Evolutionary conservation across 2,113 vertebrate genomes (phyloP).

Genomic region (Clarias magur): DNA sequence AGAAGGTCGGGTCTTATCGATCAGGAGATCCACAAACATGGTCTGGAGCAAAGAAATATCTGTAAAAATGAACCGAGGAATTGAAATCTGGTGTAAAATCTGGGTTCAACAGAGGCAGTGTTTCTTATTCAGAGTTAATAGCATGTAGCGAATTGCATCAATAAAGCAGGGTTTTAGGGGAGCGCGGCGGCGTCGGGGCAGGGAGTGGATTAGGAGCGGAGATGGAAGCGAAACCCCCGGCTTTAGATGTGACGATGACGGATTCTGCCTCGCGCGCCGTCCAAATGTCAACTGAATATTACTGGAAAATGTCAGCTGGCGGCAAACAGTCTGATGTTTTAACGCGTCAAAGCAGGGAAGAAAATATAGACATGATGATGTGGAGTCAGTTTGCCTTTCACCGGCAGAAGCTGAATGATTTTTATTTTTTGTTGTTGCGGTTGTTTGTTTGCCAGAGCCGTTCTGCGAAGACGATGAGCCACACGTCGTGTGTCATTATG

Average conservation of each 20-base stretch:
- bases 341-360: neutral
- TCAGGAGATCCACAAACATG: neutral
- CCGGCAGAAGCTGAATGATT: neutral
- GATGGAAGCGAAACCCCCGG: constrained; percentile 6
- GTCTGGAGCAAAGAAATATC: neutral
- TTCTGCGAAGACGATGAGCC: neutral
- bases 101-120: too few relatives aligned
- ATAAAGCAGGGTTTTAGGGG: neutral
- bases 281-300: constrained; percentile 47
- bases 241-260: constrained; percentile 15
- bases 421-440: neutral
- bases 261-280: neutral
- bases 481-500: constrained; percentile 4
- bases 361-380: constrained; percentile 15
- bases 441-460: neutral
- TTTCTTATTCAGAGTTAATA: neutral
- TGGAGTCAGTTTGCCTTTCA: constrained; percentile 17
- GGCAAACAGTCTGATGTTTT: constrained; percentile 25
- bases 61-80: neutral
- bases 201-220: neutral
- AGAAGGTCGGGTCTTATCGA: neutral
- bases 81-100: neutral
- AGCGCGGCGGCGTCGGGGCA: neutral
- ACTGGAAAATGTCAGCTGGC: constrained; percentile 32
- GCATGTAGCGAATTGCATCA: neutral